Percentiles rank a stretch among this genome's conserved stretches.
Evolutionary conservation across 2,113 vertebrate genomes (phyloP).

Genomic region (Sus scrofa): T2T-Sscrofa CM000827.6:35582001-35582500

Average conservation of each 20-base stretch:
- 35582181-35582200: background rate
- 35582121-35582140: background rate
- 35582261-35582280: background rate
- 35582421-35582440: constrained; percentile 1
- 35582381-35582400: background rate
- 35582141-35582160: background rate
- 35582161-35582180: background rate
- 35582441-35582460: background rate
- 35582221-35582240: background rate
- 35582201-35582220: background rate
- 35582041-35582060: background rate
- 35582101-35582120: background rate
- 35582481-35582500: background rate
- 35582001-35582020: background rate
- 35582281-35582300: background rate
- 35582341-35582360: background rate
- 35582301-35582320: background rate
- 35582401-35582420: background rate
- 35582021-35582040: background rate
- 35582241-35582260: background rate
- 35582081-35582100: background rate
- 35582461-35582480: background rate
- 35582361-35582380: background rate
- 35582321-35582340: background rate
- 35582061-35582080: background rate